Conservation (phyloP, 2,888 invertebrate genomes). For the Caenorhabditis becei region DNA sequence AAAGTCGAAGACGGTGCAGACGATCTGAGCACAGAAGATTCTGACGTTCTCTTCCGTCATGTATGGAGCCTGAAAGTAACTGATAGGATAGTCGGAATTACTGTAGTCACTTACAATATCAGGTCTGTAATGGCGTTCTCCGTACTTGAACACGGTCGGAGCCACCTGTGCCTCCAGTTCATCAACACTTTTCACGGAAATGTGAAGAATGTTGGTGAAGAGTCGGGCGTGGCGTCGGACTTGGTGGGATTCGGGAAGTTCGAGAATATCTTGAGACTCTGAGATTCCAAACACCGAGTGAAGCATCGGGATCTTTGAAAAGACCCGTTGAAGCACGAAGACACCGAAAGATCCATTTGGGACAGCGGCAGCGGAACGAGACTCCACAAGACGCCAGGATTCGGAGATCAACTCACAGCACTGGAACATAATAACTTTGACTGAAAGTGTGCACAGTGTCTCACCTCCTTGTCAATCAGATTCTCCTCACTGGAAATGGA, state of each 20-base stretch:
- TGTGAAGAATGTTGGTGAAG: slow-evolving; percentile 74
- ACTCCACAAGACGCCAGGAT: slow-evolving; percentile 64
- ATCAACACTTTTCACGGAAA: slow-evolving; percentile 74
- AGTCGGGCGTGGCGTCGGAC: slow-evolving; percentile 71
- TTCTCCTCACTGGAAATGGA: slow-evolving; percentile 72
- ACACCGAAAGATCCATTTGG: slow-evolving; percentile 67
- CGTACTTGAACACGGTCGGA: slow-evolving; percentile 76
- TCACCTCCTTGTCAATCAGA: slow-evolving; percentile 65
- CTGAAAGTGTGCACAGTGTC: neutral
- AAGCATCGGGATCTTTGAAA: slow-evolving; percentile 70
- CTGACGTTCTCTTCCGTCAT: slow-evolving; percentile 75
- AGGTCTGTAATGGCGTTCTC: slow-evolving; percentile 71
- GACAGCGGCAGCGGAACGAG: slow-evolving; percentile 24
- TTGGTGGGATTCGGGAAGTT: slow-evolving; percentile 63
- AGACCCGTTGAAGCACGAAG: slow-evolving; percentile 70
- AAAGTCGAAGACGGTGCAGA: slow-evolving; percentile 74
- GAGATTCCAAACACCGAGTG: slow-evolving; percentile 56
- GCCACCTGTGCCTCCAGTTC: slow-evolving; percentile 76
- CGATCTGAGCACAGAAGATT: slow-evolving; percentile 75
- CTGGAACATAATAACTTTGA: slow-evolving; percentile 37
- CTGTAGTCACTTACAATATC: slow-evolving; percentile 48
- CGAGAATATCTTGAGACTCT: slow-evolving; percentile 48
- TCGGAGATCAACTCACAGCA: slow-evolving; percentile 56
- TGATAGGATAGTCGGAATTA: neutral
- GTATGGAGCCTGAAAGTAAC: slow-evolving; percentile 60